These are phyloP conservation scores for Tapirus terrestris DNA, from an alignment of 2,113 vertebrate species.

Conservation along the genomic window DNA sequence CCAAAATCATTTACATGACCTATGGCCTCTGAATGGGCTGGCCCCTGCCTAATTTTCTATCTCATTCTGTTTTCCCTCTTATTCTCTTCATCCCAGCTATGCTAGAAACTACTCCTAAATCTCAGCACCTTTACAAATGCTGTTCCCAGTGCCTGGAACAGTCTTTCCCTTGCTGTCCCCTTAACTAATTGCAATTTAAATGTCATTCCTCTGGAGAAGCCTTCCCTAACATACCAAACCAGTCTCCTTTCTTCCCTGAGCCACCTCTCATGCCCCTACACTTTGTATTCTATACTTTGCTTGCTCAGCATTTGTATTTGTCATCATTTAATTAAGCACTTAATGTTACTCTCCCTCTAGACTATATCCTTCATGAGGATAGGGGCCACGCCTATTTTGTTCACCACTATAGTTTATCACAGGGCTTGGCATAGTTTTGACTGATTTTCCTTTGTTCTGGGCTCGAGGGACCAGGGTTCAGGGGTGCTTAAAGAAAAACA, in stretches of 20 bases:
- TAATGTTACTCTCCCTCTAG: neutral
- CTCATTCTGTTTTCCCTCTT: neutral
- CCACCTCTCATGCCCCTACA: neutral
- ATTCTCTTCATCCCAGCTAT: neutral
- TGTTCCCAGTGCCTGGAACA: neutral
- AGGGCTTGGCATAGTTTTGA: neutral
- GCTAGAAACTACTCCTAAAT: neutral
- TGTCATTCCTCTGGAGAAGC: neutral
- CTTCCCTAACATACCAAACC: neutral
- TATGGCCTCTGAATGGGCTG: neutral
- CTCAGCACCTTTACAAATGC: neutral
- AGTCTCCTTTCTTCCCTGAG: neutral
- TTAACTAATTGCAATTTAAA: neutral
- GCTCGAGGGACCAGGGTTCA: no score
- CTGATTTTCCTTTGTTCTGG: slow-evolving; percentile 24
- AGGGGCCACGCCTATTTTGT: neutral
- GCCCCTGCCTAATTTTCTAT: neutral
- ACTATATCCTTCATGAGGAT: neutral
- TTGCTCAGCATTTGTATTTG: neutral
- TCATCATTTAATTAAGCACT: neutral
- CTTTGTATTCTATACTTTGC: neutral
- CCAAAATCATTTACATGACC: neutral
- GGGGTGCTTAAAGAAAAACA: neutral
- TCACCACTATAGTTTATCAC: neutral
- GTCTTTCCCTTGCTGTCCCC: neutral